Conservation (phyloP, 2,888 invertebrate genomes). For the Drosophila imparisetae region DNA sequence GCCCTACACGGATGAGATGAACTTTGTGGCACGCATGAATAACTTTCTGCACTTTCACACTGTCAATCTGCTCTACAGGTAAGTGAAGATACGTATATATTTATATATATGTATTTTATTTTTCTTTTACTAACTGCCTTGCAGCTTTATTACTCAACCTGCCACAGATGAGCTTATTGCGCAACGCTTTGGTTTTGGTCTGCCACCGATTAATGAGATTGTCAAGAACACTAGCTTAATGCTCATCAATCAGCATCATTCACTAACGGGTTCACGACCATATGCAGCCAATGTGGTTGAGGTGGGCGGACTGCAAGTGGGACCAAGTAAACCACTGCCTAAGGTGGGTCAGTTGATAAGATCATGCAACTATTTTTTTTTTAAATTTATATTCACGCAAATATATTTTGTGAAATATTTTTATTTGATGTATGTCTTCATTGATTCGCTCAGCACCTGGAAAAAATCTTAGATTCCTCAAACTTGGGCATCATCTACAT, state of each 20-base stretch:
- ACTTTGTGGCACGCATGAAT: conserved; percentile 82
- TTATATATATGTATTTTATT: neutral
- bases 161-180: conserved; percentile 83
- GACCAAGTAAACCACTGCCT: conserved; percentile 67
- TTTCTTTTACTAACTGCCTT: neutral
- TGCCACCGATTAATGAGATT: conserved; percentile 85
- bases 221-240: conserved; percentile 82
- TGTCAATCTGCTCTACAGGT: conserved; percentile 72
- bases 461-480: conserved; percentile 29
- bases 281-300: conserved; percentile 85
- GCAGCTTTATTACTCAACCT: conserved; percentile 77
- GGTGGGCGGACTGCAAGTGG: conserved; percentile 86
- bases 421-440: neutral
- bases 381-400: neutral
- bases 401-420: neutral
- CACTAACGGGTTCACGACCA: conserved; percentile 85
- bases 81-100: conserved; percentile 3
- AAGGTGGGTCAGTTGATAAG: conserved; percentile 55
- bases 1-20: conserved; percentile 84
- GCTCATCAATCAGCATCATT: conserved; percentile 86
- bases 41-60: conserved; percentile 83
- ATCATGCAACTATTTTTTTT: too few relatives aligned
- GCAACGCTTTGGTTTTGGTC: conserved; percentile 83
- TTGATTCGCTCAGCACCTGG: conserved; percentile 37
- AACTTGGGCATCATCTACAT: conserved; percentile 87